Conservation (phyloP, 2,797 vertebrate genomes). For the Numenius phaeopus region DNA sequence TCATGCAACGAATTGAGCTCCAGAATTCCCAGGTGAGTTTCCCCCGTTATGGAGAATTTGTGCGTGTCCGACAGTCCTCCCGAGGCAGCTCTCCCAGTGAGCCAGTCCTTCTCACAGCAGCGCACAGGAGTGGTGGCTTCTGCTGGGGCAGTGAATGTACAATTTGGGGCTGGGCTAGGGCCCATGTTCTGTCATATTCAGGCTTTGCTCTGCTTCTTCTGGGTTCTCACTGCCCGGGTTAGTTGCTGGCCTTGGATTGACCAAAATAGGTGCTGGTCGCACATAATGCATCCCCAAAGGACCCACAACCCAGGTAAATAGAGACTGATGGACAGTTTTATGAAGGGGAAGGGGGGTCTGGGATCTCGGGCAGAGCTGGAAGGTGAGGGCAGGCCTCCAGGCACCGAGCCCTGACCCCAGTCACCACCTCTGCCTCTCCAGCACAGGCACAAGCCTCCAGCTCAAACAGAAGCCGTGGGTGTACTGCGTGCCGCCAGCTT, state of each 20-base stretch:
- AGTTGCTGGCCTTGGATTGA: background rate
- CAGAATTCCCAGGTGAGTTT: background rate
- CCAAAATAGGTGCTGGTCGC: background rate
- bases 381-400: background rate
- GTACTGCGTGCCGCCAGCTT: background rate
- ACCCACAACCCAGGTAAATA: background rate
- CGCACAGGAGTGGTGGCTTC: fast-evolving
- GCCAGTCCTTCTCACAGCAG: background rate
- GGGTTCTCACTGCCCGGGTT: background rate
- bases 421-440: background rate
- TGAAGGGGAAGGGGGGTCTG: background rate
- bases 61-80: fast-evolving
- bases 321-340: background rate
- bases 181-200: background rate
- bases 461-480: background rate
- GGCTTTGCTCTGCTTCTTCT: background rate
- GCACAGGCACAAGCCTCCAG: background rate
- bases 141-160: background rate
- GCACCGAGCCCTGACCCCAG: fast-evolving
- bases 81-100: background rate
- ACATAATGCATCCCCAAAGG: background rate
- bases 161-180: too few relatives aligned
- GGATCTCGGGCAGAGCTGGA: background rate
- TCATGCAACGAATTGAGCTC: background rate
- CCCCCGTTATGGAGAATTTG: background rate